Base-by-base conservation (phyloP, 2,797 vertebrate species). In the Rallus crepitans region DNA sequence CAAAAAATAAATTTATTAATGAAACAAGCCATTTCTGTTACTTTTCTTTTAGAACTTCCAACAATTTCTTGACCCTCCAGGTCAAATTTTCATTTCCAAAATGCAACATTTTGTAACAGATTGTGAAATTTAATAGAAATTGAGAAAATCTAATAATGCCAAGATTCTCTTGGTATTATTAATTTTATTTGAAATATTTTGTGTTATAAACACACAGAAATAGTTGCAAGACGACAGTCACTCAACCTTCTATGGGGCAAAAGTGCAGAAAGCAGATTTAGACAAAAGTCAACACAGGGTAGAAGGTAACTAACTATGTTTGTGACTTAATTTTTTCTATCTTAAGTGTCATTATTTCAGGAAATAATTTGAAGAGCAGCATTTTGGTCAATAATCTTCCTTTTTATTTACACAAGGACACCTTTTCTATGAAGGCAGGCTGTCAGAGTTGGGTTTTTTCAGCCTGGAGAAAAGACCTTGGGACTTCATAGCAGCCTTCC, bases 41-140 rank as follows among this genome's bases (percentile, higher is more conserved):
- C 78, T 91, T 90, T 91, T 47, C 81, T 93, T 86, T 78, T 61
- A 94, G 63, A 56, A 69, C 35, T 72, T 79, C 78, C 61, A 77
- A 87, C 55, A 39, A 59, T 59, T 92, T 93, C 86, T 87, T 80
- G 64, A 82, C 31, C 57, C 81, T 84, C 48, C 60, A 73, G 87
- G 61, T 82, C 77, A 57, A 95, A 82, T 72, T 92, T 68, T 86
- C 76, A 85, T 95, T 90, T 80, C 70, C 28, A 79, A 93, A 95
- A 95, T 94, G 90, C 87, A 94, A 57, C 28, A 77, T 56, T 82
- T 72, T 61, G 8, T 52, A 63, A 59, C 24, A 66, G 39, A 85
- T 42, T 24, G 50, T 31, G 21, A 60, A 39, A 45, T 69, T 85
- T 37, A 82, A 80, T 39, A 82, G 33, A 63, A 85, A 87, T 65